Conservation (phyloP, 2,888 invertebrate species). For the Drosophila eohydei region DNA sequence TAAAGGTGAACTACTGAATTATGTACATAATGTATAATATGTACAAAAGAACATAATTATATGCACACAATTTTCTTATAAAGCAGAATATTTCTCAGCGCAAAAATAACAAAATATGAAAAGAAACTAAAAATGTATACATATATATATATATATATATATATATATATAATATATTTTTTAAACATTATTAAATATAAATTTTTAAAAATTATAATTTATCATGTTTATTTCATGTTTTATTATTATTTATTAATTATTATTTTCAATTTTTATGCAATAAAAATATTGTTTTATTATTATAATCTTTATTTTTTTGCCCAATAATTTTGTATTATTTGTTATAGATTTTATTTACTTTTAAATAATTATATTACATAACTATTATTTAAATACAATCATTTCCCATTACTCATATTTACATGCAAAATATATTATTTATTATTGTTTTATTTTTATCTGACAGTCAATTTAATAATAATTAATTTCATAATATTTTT, state of each 20-base stretch:
- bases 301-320: too few relatives aligned
- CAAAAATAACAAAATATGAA: too few relatives aligned
- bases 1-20: conserved; percentile 3
- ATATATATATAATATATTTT: background rate
- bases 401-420: background rate
- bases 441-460: background rate
- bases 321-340: background rate
- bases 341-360: background rate
- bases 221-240: too few relatives aligned
- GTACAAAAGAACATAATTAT: background rate
- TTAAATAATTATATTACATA: background rate
- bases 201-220: too few relatives aligned
- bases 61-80: background rate
- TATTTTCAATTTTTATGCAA: too few relatives aligned
- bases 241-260: too few relatives aligned
- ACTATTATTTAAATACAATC: background rate
- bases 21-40: background rate
- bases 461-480: background rate
- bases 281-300: too few relatives aligned
- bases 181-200: background rate
- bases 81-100: background rate
- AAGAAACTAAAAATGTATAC: too few relatives aligned
- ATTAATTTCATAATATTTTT: background rate
- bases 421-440: background rate
- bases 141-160: too few relatives aligned